Evolutionary conservation across 2,797 vertebrate species (phyloP).

Genomic region (Lutjanus argentimaculatus): DNA sequence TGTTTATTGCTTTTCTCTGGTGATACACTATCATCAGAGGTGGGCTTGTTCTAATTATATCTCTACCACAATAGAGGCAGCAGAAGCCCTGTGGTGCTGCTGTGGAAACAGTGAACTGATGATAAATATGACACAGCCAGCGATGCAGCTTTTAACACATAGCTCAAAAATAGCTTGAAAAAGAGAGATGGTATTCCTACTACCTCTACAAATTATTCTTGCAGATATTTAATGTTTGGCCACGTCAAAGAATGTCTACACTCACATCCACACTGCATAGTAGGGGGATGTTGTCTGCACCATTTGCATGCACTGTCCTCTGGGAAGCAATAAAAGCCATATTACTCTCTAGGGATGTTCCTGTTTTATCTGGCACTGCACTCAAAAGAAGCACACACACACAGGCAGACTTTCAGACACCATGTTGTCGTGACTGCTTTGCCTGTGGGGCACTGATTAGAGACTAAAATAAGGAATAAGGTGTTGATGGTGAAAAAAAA

Average conservation of each 20-base stretch:
- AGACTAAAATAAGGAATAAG: slow-evolving; percentile 50
- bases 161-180: slow-evolving; percentile 39
- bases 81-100: slow-evolving; percentile 56
- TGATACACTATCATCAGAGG: slow-evolving; percentile 75
- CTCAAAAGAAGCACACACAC: slow-evolving; percentile 28
- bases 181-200: slow-evolving; percentile 9
- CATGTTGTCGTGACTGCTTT: slow-evolving; percentile 55
- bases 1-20: slow-evolving; percentile 75
- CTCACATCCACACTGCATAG: not conserved
- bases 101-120: slow-evolving; percentile 64
- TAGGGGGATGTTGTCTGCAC: not conserved
- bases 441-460: slow-evolving; percentile 63
- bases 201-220: not conserved
- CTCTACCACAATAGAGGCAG: slow-evolving; percentile 68
- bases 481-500: slow-evolving; percentile 32
- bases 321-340: slow-evolving; percentile 35
- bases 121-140: slow-evolving; percentile 49
- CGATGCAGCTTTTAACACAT: slow-evolving; percentile 30
- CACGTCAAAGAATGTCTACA: not conserved
- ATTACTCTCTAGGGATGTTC: slow-evolving; percentile 18
- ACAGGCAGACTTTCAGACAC: slow-evolving; percentile 37
- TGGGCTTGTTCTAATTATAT: slow-evolving; percentile 80
- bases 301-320: slow-evolving; percentile 22
- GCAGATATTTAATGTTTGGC: not conserved
- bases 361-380: slow-evolving; percentile 21